These are phyloP conservation scores for Odontamblyopus lacepedii DNA, from an alignment of 2,797 vertebrate genomes.

Conservation along the genomic window DNA sequence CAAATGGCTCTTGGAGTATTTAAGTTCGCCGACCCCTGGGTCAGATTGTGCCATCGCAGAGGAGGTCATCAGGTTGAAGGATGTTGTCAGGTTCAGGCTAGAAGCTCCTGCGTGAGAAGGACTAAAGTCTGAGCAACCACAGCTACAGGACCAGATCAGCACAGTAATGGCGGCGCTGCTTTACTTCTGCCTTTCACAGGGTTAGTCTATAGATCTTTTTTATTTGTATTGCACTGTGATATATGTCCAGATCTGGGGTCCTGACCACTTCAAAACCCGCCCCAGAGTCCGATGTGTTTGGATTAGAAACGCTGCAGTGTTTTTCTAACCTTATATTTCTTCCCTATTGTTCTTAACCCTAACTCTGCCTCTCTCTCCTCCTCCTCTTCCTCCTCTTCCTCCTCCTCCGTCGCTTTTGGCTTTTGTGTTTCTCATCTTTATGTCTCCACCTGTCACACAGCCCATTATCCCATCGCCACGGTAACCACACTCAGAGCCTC, in stretches of 20 bases:
- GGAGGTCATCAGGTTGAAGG: no score
- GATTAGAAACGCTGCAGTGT: slow-evolving; percentile 26
- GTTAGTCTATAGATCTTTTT: not conserved
- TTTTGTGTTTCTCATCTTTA: slow-evolving; percentile 35
- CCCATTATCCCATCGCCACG: slow-evolving; percentile 50
- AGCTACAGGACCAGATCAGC: no score
- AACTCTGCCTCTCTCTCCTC: slow-evolving; percentile 41
- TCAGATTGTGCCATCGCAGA: no score
- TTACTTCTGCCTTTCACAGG: no score
- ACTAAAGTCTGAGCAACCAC: no score
- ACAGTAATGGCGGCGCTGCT: no score
- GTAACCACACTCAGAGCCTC: slow-evolving; percentile 1
- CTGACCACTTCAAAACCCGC: slow-evolving; percentile 17
- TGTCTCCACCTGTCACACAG: slow-evolving; percentile 40
- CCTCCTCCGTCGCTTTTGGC: slow-evolving; percentile 44
- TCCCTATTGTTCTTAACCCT: slow-evolving; percentile 37
- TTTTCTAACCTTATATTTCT: slow-evolving; percentile 32
- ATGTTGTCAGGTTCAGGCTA: no score
- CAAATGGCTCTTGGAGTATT: no score
- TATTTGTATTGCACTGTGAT: not conserved
- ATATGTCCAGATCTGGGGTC: not conserved
- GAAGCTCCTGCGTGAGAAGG: no score
- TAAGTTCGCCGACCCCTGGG: no score
- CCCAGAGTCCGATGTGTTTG: slow-evolving; percentile 1
- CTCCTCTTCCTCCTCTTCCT: not conserved